Percentiles rank a stretch among this genome's conserved stretches.
Conservation (phyloP, 2,888 invertebrate species). For the Philonicus albiceps region DNA sequence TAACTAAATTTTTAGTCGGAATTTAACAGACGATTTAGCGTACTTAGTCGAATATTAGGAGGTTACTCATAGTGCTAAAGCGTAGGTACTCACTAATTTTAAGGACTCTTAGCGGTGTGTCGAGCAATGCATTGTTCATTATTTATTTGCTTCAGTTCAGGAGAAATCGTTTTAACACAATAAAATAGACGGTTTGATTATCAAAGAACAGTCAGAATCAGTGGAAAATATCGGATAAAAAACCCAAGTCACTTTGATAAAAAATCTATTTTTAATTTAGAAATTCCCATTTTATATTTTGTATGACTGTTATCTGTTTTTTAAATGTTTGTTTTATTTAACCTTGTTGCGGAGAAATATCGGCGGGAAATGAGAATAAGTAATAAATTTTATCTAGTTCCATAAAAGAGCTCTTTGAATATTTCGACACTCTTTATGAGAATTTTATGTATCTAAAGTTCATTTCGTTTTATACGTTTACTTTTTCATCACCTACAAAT, state of each 20-base stretch:
- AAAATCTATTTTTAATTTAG: background rate
- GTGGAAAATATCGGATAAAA: background rate
- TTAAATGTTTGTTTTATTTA: background rate
- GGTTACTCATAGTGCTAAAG: slow-evolving; percentile 29
- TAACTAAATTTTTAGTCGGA: slow-evolving; percentile 27
- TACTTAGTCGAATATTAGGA: slow-evolving; percentile 28
- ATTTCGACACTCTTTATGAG: background rate
- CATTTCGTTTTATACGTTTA: background rate
- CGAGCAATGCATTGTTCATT: background rate
- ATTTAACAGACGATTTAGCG: slow-evolving; percentile 13
- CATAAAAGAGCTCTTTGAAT: background rate
- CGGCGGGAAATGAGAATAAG: background rate
- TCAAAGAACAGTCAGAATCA: background rate
- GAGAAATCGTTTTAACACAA: background rate
- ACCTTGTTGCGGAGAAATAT: background rate
- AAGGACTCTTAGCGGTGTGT: background rate
- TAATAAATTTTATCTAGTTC: background rate
- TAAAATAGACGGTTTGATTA: background rate
- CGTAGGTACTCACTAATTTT: background rate
- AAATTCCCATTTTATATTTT: background rate
- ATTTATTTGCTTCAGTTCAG: background rate
- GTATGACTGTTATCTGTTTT: background rate
- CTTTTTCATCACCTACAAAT: background rate
- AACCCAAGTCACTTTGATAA: background rate
- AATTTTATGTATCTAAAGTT: background rate